Evolutionary conservation across 2,888 invertebrate species (phyloP).

Genomic region (Stegana nigrithorax): DNA sequence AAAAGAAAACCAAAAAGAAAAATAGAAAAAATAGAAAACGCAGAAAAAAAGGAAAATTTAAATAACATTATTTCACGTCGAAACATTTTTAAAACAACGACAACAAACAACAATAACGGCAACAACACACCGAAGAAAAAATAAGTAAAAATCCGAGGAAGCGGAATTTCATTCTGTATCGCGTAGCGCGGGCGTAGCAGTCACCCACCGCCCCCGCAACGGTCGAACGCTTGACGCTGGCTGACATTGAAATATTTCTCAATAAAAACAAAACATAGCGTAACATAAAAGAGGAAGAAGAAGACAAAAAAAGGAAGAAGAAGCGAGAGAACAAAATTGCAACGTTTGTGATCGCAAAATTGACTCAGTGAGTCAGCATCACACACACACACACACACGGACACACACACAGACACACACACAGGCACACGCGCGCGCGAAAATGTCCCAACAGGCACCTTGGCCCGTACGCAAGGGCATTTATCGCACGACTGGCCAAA

Average conservation of each 20-base stretch:
- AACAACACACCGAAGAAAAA: slow-evolving; percentile 1
- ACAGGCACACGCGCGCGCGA: background rate
- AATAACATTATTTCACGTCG: slow-evolving; percentile 29
- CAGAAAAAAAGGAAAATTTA: too few relatives aligned
- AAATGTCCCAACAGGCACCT: slow-evolving; percentile 74
- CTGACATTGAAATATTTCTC: slow-evolving; percentile 39
- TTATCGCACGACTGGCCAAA: slow-evolving; percentile 69
- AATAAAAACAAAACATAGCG: too few relatives aligned
- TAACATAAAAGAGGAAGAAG: too few relatives aligned
- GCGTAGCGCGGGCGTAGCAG: slow-evolving; percentile 25
- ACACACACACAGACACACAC: background rate
- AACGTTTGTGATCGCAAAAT: background rate
- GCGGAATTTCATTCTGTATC: slow-evolving; percentile 24
- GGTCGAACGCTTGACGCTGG: slow-evolving; percentile 6
- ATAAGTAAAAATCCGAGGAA: background rate
- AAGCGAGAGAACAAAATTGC: slow-evolving; percentile 10
- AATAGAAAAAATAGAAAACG: slow-evolving; percentile 30
- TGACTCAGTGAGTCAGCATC: background rate
- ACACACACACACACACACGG: background rate
- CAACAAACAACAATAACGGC: slow-evolving; percentile 8
- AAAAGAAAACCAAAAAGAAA: slow-evolving; percentile 1
- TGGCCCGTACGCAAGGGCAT: slow-evolving; percentile 79
- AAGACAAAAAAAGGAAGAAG: slow-evolving; percentile 21
- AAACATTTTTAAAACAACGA: slow-evolving; percentile 22
- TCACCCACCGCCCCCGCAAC: background rate